Evolutionary conservation across 2,113 vertebrate species (phyloP).

Genomic region (Rhea pennata): DNA sequence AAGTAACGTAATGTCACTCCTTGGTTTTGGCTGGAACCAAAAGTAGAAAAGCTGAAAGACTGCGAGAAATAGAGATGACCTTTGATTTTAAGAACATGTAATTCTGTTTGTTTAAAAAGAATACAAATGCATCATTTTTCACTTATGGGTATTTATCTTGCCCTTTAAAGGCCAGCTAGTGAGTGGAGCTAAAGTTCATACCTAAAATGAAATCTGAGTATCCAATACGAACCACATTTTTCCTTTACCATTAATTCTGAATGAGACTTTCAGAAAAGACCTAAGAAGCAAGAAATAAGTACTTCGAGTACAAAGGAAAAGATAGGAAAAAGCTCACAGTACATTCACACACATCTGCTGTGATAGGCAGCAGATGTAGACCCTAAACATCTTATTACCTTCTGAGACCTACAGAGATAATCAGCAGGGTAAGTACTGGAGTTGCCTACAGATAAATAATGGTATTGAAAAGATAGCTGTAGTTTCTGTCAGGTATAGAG

Average conservation of each 20-base stretch:
- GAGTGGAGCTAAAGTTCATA: constrained; percentile 53
- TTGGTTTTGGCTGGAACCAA: not conserved
- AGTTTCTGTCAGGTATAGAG: not conserved
- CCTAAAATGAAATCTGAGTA: constrained; percentile 15
- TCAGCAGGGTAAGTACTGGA: not conserved
- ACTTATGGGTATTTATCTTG: constrained; percentile 46
- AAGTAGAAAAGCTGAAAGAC: not conserved
- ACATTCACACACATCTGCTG: not conserved
- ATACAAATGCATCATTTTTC: constrained; percentile 57
- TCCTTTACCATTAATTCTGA: constrained; percentile 11
- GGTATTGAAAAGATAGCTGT: not conserved
- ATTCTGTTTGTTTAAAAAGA: constrained; percentile 54
- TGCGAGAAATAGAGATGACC: not conserved
- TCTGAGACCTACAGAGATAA: not conserved
- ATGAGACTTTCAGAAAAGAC: not conserved
- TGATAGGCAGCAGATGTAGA: not conserved
- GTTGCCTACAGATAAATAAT: not conserved
- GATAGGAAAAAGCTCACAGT: not conserved
- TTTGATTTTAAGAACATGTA: constrained; percentile 18
- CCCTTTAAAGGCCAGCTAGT: constrained; percentile 59
- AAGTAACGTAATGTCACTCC: not conserved
- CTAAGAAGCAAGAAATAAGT: not conserved
- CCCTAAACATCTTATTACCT: not conserved
- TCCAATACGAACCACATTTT: not conserved
- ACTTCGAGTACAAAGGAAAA: not conserved